Evolutionary conservation across 53 echinoderm and acorn worm genomes (phyloP).

Genomic region (Patiria pectinifera): DNA sequence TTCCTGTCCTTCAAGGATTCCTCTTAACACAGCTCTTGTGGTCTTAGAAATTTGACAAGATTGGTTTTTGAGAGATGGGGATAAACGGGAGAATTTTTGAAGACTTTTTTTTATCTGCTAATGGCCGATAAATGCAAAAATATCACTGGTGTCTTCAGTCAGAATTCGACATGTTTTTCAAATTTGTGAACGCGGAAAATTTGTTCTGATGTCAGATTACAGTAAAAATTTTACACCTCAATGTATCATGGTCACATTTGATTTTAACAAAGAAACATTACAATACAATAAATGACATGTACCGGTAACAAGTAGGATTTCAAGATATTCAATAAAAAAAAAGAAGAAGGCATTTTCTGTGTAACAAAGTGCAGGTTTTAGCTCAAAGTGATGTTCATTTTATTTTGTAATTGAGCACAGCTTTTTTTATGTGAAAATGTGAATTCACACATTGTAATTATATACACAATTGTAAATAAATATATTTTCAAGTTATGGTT

Average conservation of each 20-base stretch:
- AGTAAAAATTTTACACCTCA: neutral
- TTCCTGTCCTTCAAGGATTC: neutral
- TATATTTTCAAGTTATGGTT: no score
- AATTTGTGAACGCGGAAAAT: neutral
- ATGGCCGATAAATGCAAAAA: neutral
- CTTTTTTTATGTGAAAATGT: no score
- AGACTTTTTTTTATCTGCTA: neutral
- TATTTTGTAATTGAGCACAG: no score
- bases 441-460: no score
- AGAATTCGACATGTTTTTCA: neutral
- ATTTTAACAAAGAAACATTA: neutral
- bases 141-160: constrained; percentile 7
- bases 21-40: neutral
- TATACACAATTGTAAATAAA: no score
- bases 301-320: no score
- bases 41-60: neutral
- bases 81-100: neutral
- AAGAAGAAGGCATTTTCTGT: no score
- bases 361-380: no score
- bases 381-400: no score
- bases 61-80: neutral
- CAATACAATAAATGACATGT: no score
- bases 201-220: neutral
- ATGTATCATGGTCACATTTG: neutral
- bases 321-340: no score